These are phyloP conservation scores for Tragulus kanchil DNA, from an alignment of 2,113 vertebrate species.

Conservation along the genomic window DNA sequence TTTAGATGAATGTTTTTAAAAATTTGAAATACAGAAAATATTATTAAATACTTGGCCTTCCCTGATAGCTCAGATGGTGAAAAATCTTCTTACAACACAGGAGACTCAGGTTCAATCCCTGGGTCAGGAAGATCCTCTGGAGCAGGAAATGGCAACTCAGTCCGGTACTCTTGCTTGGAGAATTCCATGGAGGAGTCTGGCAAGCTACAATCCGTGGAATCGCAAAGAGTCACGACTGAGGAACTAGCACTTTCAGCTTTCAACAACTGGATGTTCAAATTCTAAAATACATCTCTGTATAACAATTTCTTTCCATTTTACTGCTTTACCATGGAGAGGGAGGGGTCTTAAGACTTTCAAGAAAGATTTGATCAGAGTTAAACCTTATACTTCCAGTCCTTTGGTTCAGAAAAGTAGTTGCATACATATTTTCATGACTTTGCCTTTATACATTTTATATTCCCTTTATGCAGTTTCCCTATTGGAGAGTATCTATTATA, in stretches of 20 bases:
- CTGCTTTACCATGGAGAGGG: background rate
- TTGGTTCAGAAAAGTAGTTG: constrained; percentile 1
- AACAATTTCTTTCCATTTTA: background rate
- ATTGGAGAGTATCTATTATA: too few relatives aligned
- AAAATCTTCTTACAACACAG: too few relatives aligned
- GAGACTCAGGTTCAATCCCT: too few relatives aligned
- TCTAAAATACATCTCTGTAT: background rate
- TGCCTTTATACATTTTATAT: background rate
- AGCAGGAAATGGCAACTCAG: too few relatives aligned
- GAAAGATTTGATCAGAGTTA: background rate
- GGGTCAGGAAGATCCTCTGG: too few relatives aligned
- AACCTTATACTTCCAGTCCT: background rate
- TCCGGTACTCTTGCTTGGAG: too few relatives aligned
- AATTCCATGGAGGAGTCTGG: too few relatives aligned
- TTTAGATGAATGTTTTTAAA: background rate
- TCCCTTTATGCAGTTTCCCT: background rate
- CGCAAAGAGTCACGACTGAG: too few relatives aligned
- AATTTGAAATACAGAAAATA: background rate
- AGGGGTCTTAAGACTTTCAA: background rate
- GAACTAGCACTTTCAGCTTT: too few relatives aligned
- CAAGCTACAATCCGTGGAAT: too few relatives aligned
- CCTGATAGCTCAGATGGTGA: too few relatives aligned
- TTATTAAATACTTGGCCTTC: background rate
- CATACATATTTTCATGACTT: background rate
- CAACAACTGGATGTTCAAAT: background rate